Base-by-base conservation (phyloP, 2,888 invertebrate genomes). In the Callosobruchus maculatus region DNA sequence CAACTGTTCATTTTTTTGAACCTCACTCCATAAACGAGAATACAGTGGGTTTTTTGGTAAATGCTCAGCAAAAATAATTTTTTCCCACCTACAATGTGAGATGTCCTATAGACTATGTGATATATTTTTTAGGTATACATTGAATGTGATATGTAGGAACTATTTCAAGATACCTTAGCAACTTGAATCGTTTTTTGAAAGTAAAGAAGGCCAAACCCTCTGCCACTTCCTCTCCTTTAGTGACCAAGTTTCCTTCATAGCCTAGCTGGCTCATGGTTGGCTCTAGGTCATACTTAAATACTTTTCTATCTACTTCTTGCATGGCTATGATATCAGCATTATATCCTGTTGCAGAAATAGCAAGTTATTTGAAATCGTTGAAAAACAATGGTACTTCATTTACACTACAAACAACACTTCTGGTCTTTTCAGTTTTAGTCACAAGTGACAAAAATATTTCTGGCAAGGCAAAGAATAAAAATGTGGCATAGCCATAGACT, bases 301-400 rank as follows among this genome's bases (percentile, higher is more conserved):
- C 88, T 87, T 93, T 94, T 13, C 84, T 84, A 85, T 98, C 98
- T 0, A 98, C 96, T 90, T 99, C 98, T 90, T 99, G 98, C 21
- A 98, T 88, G 82, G 97, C 97, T 73, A 97, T 88, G 71, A 98
- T 88, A 86, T 98, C 98, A 22, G 93, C 92, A 88, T 97, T 94
- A 85, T 97, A 98, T 26, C 96, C 96, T 92, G 70, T 72, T 80
- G 80, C n/a, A 71, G 22, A 74, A 71, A 71, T 70, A 26, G 18
- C 13, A 4, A 71, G 5, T 20, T 7, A 71, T 26, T 20, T 30
- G 20, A 22, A 20, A 20, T n/a, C 18, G 20, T 26, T 2, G 21
- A 4, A 22, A 70, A 2, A 70, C 21, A 70, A 4, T 70, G n/a
- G n/a, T n/a, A n/a, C n/a, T n/a, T n/a, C n/a, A n/a, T n/a, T n/a